Percentiles rank a stretch among this genome's conserved stretches.
phyloP scores from a whole-genome alignment of 1,140 invertebrate species.

The Drosophila mauritiana region DNA sequence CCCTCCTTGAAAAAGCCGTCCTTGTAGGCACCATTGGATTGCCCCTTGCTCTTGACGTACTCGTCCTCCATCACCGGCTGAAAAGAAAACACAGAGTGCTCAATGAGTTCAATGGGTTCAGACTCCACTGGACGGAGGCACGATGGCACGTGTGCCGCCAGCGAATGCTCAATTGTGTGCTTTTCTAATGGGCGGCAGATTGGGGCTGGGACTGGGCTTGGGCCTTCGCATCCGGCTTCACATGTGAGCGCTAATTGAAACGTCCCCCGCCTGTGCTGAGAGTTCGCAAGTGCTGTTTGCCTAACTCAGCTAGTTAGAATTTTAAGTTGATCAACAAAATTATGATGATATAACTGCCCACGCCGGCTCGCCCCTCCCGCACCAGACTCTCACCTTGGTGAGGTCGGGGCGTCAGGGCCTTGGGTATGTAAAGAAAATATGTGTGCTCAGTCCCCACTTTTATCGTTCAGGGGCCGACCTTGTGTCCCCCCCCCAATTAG shows the following conservation, averaged over 20 bases:
- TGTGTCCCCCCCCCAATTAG: conserved; percentile 17
- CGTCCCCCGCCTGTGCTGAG: conserved; percentile 66
- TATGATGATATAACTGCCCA: conserved; percentile 35
- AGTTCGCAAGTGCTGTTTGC: conserved; percentile 67
- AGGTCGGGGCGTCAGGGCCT: conserved; percentile 6
- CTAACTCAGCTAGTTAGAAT: conserved; percentile 81
- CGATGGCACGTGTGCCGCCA: conserved; percentile 33
- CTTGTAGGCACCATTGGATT: conserved; percentile 54
- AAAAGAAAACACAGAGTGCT: conserved; percentile 43
- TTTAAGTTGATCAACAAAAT: conserved; percentile 74
- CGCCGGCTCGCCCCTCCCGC: conserved; percentile 7
- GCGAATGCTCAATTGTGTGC: conserved; percentile 47
- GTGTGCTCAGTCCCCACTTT: conserved; percentile 54
- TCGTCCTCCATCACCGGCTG: conserved; percentile 85
- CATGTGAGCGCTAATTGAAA: conserved; percentile 77
- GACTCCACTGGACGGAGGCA: conserved; percentile 16
- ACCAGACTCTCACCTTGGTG: neutral
- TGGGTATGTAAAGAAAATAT: conserved; percentile 22
- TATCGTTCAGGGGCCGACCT: conserved; percentile 57
- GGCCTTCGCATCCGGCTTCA: conserved; percentile 78
- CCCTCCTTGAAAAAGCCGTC: conserved; percentile 76
- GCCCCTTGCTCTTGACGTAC: conserved; percentile 58
- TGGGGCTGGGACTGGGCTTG: conserved; percentile 33
- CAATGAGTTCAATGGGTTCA: conserved; percentile 1
- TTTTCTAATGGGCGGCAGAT: conserved; percentile 59